These are phyloP conservation scores for Acyrthosiphon pisum DNA, from an alignment of 1,140 invertebrate species.

Conservation along the genomic window DNA sequence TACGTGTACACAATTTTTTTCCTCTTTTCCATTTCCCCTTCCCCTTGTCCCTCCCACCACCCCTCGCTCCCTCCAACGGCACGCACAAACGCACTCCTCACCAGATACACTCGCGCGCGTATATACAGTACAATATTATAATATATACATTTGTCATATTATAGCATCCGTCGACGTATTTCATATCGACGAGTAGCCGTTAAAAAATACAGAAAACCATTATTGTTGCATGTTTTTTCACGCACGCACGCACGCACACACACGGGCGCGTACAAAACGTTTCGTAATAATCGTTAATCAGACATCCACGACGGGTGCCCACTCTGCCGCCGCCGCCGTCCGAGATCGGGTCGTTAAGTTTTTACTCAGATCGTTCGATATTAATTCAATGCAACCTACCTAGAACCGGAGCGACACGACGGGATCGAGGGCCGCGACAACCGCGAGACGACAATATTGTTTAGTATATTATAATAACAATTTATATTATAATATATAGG, in stretches of 20 bases:
- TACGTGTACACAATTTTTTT: slow-evolving; percentile 19
- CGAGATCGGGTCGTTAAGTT: background rate
- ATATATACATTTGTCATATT: background rate
- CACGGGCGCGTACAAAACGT: background rate
- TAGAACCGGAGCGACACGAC: too few relatives aligned
- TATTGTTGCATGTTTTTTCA: background rate
- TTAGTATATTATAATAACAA: too few relatives aligned
- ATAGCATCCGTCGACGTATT: background rate
- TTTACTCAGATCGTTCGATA: too few relatives aligned
- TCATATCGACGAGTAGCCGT: background rate
- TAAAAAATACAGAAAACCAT: background rate
- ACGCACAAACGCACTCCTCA: background rate
- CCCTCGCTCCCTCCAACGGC: too few relatives aligned
- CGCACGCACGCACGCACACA: background rate
- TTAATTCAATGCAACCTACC: too few relatives aligned
- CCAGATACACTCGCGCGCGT: background rate
- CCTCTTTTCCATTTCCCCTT: background rate
- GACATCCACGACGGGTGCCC: background rate
- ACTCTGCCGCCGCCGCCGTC: background rate
- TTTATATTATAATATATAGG: too few relatives aligned
- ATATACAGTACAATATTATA: background rate
- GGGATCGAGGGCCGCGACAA: too few relatives aligned
- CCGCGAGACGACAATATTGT: too few relatives aligned
- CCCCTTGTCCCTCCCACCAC: background rate
- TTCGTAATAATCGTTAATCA: background rate